Conservation (phyloP, 2,113 vertebrate species). For the Callipepla californica region DNA sequence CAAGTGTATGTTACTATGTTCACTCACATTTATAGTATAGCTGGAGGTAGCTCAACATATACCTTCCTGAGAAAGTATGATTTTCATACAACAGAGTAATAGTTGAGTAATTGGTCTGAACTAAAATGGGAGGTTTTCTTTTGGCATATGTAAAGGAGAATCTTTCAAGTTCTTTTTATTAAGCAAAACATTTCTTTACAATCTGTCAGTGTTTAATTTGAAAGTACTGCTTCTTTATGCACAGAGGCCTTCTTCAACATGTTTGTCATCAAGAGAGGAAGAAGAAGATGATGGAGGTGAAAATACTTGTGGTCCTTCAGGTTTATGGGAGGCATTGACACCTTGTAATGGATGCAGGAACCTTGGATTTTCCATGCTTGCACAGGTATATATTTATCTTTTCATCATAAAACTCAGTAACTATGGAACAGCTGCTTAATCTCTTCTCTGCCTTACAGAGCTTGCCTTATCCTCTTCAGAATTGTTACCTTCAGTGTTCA, state of each 20-base stretch:
- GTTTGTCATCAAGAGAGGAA: slow-evolving; percentile 78
- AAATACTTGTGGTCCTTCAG: slow-evolving; percentile 89
- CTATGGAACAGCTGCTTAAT: neutral
- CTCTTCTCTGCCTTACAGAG: neutral
- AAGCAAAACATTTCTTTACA: neutral
- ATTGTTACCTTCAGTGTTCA: neutral
- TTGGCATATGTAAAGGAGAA: neutral
- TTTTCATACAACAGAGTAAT: neutral
- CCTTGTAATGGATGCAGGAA: slow-evolving; percentile 96
- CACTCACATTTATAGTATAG: neutral
- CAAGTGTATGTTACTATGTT: neutral
- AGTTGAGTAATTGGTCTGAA: neutral
- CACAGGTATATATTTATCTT: slow-evolving; percentile 82
- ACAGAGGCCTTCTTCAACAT: slow-evolving; percentile 85
- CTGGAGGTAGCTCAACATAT: neutral
- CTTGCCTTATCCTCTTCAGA: neutral
- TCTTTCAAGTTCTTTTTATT: neutral
- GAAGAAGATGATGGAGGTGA: slow-evolving; percentile 88
- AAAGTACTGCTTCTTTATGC: slow-evolving; percentile 5
- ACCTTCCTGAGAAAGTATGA: neutral
- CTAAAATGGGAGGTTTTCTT: neutral
- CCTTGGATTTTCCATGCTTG: slow-evolving; percentile 89
- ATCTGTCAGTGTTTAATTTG: neutral
- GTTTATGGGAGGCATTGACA: slow-evolving; percentile 94
- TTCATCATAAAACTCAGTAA: neutral